phyloP scores from a whole-genome alignment of 2,888 invertebrate species.

The Campopleginae sp. region DNA sequence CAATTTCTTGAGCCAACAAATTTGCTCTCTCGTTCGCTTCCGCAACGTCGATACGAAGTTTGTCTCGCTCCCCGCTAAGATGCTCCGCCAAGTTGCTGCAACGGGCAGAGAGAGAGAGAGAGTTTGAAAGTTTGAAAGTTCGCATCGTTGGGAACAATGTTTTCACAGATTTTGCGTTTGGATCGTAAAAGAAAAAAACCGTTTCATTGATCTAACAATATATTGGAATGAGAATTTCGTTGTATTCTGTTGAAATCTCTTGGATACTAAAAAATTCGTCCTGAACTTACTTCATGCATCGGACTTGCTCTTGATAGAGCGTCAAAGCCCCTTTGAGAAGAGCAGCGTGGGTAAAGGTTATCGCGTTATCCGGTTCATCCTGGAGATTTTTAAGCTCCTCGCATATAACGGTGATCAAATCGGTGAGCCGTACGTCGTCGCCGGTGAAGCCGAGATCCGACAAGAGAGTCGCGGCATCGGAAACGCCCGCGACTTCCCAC shows the following conservation, averaged over 20 bases:
- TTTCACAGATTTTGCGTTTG: no score
- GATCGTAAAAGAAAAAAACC: no score
- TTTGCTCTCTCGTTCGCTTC: slow-evolving; percentile 94
- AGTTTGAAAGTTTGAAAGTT: not conserved
- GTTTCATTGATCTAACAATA: no score
- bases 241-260: no score
- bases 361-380: slow-evolving; percentile 81
- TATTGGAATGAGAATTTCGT: no score
- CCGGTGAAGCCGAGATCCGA: slow-evolving; percentile 89
- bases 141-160: no score
- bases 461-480: slow-evolving; percentile 88
- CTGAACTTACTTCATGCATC: slow-evolving; percentile 85
- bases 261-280: not conserved
- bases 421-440: slow-evolving; percentile 86
- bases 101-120: not conserved
- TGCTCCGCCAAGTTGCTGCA: slow-evolving; percentile 87
- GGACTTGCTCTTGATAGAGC: slow-evolving; percentile 89
- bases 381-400: slow-evolving; percentile 86
- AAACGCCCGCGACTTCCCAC: slow-evolving; percentile 90
- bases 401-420: slow-evolving; percentile 89
- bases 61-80: slow-evolving; percentile 91
- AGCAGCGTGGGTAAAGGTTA: slow-evolving; percentile 84
- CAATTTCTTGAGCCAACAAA: slow-evolving; percentile 94
- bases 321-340: slow-evolving; percentile 88
- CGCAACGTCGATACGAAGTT: slow-evolving; percentile 90